Evolutionary conservation across 2,888 invertebrate genomes (phyloP).

Genomic region (Strigamia transsilvanica): DNA sequence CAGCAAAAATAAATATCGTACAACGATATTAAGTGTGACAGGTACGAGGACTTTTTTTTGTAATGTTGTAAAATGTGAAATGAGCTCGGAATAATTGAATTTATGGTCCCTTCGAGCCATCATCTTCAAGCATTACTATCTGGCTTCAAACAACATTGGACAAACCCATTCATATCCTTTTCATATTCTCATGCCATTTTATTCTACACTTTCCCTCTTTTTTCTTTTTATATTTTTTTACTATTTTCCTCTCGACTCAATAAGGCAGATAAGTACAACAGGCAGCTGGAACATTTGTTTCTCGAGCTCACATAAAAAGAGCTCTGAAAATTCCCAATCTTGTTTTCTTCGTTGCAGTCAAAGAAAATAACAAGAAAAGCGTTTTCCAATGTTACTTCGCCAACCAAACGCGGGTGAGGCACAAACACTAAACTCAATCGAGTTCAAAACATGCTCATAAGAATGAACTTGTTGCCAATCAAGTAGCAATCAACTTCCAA

Average conservation of each 20-base stretch:
- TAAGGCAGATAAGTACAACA: conserved; percentile 8
- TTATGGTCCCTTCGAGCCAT: background rate
- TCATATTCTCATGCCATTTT: background rate
- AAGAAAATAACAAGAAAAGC: conserved; percentile 8
- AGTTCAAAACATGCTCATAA: background rate
- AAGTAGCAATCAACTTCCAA: background rate
- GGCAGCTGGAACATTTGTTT: conserved; percentile 8
- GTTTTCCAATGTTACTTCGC: conserved; percentile 3
- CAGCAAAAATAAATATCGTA: no score
- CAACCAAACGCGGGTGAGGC: background rate
- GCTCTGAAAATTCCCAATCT: conserved; percentile 8
- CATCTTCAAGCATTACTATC: background rate
- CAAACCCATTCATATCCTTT: background rate
- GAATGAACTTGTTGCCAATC: conserved; percentile 2
- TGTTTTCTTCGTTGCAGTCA: conserved; percentile 8
- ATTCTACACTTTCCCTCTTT: no score
- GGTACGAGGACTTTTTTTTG: no score
- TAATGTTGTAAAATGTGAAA: no score
- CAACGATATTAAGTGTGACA: no score
- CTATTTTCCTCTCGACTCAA: conserved; percentile 2
- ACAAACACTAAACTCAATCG: conserved; percentile 1
- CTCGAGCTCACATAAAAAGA: conserved; percentile 5
- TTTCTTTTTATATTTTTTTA: background rate
- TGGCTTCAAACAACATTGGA: background rate
- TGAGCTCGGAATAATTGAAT: background rate